Conservation (phyloP, 2,888 invertebrate species). For the Andrena fulva region DNA sequence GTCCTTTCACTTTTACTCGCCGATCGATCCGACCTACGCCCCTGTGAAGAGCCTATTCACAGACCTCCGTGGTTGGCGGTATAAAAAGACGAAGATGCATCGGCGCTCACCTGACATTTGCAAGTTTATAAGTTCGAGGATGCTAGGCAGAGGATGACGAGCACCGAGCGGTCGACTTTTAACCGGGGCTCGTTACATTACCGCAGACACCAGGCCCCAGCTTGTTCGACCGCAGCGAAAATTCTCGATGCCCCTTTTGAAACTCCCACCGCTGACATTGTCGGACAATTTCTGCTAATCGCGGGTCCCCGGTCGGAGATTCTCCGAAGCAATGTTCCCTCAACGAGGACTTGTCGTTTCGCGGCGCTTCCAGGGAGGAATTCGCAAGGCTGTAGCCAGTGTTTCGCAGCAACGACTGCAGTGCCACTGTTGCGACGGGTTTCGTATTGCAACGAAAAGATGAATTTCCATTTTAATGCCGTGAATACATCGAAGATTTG, state of each 20-base stretch:
- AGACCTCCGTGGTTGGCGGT: constrained; percentile 42
- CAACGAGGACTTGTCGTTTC: too few species aligned
- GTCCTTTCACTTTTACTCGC: constrained; percentile 75
- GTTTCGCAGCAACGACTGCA: too few species aligned
- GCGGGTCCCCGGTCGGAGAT: too few species aligned
- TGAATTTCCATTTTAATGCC: too few species aligned
- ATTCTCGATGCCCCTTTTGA: neutral
- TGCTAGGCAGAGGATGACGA: neutral
- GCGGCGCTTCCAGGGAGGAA: too few species aligned
- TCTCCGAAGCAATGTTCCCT: too few species aligned
- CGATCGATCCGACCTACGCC: constrained; percentile 76
- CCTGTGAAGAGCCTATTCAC: constrained; percentile 60
- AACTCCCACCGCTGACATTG: neutral
- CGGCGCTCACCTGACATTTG: constrained; percentile 66
- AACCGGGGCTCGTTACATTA: constrained; percentile 22
- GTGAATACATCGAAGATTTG: too few species aligned
- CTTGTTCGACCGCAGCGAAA: constrained; percentile 1
- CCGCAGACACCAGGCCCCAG: neutral
- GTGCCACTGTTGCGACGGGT: too few species aligned
- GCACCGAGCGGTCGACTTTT: constrained; percentile 40
- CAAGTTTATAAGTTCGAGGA: constrained; percentile 73
- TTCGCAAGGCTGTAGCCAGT: too few species aligned
- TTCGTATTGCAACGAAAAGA: too few species aligned
- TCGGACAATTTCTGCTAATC: neutral
- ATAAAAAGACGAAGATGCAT: constrained; percentile 52